A percentile compares a stretch with the other conserved stretches of the same genome.
Conservation (phyloP, 2,888 invertebrate species). For the Meghimatium bilineatum region DNA sequence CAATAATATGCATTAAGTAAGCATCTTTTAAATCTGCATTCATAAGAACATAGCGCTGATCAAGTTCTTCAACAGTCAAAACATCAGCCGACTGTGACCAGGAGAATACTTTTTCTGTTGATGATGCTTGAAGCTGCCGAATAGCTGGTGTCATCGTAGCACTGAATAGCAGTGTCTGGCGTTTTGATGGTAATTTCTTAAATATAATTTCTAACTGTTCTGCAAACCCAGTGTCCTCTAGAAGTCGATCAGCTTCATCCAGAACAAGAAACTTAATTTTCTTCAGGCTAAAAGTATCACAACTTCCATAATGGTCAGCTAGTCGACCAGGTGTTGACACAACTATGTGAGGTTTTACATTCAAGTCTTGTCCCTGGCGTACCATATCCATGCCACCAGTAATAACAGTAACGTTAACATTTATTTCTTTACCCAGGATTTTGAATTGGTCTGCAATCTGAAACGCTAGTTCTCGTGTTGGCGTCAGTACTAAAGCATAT, state of each 20-base stretch:
- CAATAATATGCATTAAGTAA: conserved; percentile 83
- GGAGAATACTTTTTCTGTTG: conserved; percentile 45
- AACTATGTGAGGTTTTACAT: conserved; percentile 92
- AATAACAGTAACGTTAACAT: conserved; percentile 88
- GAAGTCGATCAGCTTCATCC: conserved; percentile 95
- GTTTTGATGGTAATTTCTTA: conserved; percentile 85
- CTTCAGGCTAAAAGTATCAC: conserved; percentile 78
- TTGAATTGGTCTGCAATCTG: conserved; percentile 96
- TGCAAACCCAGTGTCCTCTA: conserved; percentile 79
- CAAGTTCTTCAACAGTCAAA: conserved; percentile 89
- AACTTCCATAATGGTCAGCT: conserved; percentile 93
- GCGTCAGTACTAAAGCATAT: conserved; percentile 94
- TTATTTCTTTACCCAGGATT: conserved; percentile 91
- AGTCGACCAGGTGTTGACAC: conserved; percentile 97
- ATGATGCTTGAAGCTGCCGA: conserved; percentile 82
- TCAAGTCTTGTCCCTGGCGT: conserved; percentile 88
- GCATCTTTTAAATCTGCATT: conserved; percentile 94
- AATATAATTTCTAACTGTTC: conserved; percentile 84
- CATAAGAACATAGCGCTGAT: conserved; percentile 93
- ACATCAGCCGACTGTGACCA: conserved; percentile 44
- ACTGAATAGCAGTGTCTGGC: conserved; percentile 92
- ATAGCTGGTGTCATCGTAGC: conserved; percentile 94
- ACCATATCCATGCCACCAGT: conserved; percentile 97
- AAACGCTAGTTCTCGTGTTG: conserved; percentile 83
- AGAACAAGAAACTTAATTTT: conserved; percentile 79